phyloP scores from a whole-genome alignment of 1,140 invertebrate species.

The Caenorhabditis latens region DNA sequence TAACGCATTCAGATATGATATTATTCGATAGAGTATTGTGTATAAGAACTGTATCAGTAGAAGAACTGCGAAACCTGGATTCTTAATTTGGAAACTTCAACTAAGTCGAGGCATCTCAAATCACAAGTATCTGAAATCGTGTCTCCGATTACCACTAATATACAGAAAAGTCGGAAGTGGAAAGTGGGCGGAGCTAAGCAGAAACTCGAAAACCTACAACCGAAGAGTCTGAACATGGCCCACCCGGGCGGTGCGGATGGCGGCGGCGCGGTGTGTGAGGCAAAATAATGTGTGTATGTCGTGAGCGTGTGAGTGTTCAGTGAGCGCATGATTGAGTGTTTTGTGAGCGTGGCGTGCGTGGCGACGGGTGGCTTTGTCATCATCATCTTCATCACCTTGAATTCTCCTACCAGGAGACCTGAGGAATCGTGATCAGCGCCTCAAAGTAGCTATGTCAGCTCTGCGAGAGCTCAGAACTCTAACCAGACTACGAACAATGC shows the following conservation, averaged over 20 bases:
- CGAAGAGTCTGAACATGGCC: neutral
- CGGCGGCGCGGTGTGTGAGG: constrained; percentile 45
- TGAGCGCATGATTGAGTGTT: constrained; percentile 53
- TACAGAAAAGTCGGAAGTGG: too few relatives aligned
- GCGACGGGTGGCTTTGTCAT: constrained; percentile 11
- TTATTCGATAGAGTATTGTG: too few relatives aligned
- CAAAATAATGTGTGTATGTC: constrained; percentile 52
- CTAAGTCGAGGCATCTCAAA: too few relatives aligned
- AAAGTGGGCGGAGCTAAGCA: constrained; percentile 4
- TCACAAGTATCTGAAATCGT: too few relatives aligned
- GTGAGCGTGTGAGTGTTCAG: constrained; percentile 41
- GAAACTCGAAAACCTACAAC: neutral
- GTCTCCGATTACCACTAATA: too few relatives aligned
- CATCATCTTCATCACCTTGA: constrained; percentile 19
- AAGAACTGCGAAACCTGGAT: too few relatives aligned
- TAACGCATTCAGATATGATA: too few relatives aligned
- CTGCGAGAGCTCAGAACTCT: too few relatives aligned
- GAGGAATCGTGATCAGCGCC: neutral
- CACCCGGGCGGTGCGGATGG: constrained; percentile 51
- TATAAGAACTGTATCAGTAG: too few relatives aligned
- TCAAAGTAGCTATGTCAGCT: neutral
- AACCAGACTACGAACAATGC: too few relatives aligned
- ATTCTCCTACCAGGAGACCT: neutral
- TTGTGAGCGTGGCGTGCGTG: constrained; percentile 40
- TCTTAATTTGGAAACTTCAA: too few relatives aligned